Evolutionary conservation across 2,113 vertebrate genomes (phyloP).

Genomic region (Xiphias gladius): DNA sequence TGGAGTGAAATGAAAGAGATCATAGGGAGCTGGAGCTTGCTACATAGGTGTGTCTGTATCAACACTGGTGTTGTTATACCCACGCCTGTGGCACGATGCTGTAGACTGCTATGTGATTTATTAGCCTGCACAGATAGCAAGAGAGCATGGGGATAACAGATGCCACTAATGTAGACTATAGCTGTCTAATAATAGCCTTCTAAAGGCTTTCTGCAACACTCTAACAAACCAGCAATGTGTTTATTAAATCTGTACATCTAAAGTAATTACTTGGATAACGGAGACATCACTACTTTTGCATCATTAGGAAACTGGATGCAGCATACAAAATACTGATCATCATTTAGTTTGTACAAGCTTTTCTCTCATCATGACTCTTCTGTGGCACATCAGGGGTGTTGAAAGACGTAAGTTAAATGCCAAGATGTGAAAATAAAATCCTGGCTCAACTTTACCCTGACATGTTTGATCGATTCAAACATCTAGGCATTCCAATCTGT

Average conservation of each 20-base stretch:
- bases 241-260: slow-evolving; percentile 55
- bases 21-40: slow-evolving; percentile 59
- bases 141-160: slow-evolving; percentile 60
- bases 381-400: not conserved
- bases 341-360: slow-evolving; percentile 10
- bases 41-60: slow-evolving; percentile 69
- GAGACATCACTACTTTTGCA: slow-evolving; percentile 24
- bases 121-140: slow-evolving; percentile 59
- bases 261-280: slow-evolving; percentile 46
- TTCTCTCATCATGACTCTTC: not conserved
- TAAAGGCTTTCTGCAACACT: slow-evolving; percentile 42
- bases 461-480: not conserved
- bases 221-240: slow-evolving; percentile 27
- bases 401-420: not conserved
- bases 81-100: slow-evolving; percentile 52
- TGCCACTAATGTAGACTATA: slow-evolving; percentile 66
- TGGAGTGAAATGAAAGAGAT: slow-evolving; percentile 70
- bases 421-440: not conserved
- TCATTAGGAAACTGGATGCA: slow-evolving; percentile 31
- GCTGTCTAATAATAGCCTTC: slow-evolving; percentile 63
- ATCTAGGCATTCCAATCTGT: not conserved
- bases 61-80: slow-evolving; percentile 58
- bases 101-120: slow-evolving; percentile 68
- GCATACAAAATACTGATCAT: slow-evolving; percentile 14
- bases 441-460: not conserved